Evolutionary conservation across 2,888 invertebrate genomes (phyloP).

Genomic region (Drosophila lacicola): DNA sequence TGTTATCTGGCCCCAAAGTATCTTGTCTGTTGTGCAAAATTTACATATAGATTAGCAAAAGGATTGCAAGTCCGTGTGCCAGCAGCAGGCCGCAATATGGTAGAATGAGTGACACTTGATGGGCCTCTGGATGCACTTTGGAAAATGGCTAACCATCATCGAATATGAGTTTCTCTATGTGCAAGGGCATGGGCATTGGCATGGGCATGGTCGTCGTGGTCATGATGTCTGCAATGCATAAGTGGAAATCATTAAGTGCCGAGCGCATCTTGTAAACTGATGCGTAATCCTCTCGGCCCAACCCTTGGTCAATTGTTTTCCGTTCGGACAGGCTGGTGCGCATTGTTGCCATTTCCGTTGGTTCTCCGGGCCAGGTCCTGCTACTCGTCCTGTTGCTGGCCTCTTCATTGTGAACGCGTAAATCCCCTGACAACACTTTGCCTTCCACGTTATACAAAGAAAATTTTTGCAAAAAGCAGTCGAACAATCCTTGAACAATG

Average conservation of each 20-base stretch:
- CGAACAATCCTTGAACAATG: conserved; percentile 75
- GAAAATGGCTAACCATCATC: conserved; percentile 51
- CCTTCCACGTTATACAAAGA: conserved; percentile 60
- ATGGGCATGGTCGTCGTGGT: conserved; percentile 12
- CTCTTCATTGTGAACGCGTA: conserved; percentile 64
- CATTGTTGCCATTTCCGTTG: conserved; percentile 75
- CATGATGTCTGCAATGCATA: conserved; percentile 72
- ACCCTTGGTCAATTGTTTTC: conserved; percentile 70
- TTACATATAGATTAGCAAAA: conserved; percentile 78
- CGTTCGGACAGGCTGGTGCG: conserved; percentile 37
- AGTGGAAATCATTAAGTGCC: conserved; percentile 77
- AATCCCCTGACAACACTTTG: conserved; percentile 80
- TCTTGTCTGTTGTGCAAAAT: conserved; percentile 53
- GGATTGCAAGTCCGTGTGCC: conserved; percentile 42
- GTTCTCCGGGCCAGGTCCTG: conserved; percentile 39
- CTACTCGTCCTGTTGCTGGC: conserved; percentile 24
- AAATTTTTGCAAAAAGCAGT: conserved; percentile 63
- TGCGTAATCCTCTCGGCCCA: conserved; percentile 65
- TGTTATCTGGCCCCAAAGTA: conserved; percentile 46
- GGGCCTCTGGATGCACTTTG: conserved; percentile 49
- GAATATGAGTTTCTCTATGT: conserved; percentile 12
- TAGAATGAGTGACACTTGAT: conserved; percentile 56
- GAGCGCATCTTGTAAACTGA: conserved; percentile 76
- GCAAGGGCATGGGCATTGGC: background rate
- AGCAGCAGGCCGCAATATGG: conserved; percentile 1